phyloP scores from a whole-genome alignment of 2,888 invertebrate genomes.

The Scaptodrosophila latifasciaeformis region DNA sequence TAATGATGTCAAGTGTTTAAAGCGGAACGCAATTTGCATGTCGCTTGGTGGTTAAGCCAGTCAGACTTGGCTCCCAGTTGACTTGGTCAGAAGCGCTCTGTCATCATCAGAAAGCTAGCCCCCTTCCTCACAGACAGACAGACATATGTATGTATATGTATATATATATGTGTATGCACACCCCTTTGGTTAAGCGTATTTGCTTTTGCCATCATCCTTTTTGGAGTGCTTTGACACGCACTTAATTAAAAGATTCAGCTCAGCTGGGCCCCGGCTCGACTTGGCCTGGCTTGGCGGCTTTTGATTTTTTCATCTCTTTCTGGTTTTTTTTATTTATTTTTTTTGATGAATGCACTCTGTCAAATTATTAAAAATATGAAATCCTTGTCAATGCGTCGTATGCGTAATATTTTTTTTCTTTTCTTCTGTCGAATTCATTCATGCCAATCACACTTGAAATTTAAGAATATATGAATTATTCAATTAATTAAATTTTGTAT shows the following conservation, averaged over 20 bases:
- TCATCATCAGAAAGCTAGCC: too few species aligned
- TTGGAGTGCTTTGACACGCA: slow-evolving; percentile 35
- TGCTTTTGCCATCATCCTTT: too few species aligned
- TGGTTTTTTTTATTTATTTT: slow-evolving; percentile 14
- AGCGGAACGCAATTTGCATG: slow-evolving; percentile 18
- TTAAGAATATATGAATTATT: too few species aligned
- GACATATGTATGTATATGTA: not conserved
- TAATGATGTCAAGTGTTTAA: slow-evolving; percentile 57
- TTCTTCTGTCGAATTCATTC: too few species aligned
- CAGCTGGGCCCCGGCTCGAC: too few species aligned
- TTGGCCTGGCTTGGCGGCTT: not conserved
- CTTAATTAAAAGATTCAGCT: slow-evolving; percentile 34
- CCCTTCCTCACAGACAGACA: too few species aligned
- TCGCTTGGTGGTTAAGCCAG: not conserved
- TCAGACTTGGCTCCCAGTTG: too few species aligned
- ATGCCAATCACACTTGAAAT: too few species aligned
- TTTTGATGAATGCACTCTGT: not conserved
- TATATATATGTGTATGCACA: not conserved
- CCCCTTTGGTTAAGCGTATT: too few species aligned
- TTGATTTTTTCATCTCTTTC: not conserved
- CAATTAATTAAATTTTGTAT: too few species aligned
- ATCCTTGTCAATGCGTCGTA: slow-evolving; percentile 38
- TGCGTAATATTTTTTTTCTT: slow-evolving; percentile 27
- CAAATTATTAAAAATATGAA: slow-evolving; percentile 13
- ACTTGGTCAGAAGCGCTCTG: too few species aligned